A percentile compares a stretch with the other conserved stretches of the same genome.
Conservation (phyloP, 1,140 invertebrate genomes). For the Calosoma granatense region DNA sequence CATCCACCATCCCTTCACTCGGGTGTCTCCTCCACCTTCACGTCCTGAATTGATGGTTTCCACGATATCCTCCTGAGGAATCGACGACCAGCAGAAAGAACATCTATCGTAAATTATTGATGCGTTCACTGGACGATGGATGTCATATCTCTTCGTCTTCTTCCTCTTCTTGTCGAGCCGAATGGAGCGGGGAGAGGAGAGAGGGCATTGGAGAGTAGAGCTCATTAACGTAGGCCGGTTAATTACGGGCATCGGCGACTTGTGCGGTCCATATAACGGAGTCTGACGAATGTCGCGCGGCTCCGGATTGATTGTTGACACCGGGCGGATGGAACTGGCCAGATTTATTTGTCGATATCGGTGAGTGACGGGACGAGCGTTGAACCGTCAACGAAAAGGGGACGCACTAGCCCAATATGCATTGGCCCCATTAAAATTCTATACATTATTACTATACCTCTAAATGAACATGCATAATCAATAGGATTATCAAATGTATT, state of each 20-base stretch:
- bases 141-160: too few species aligned
- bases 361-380: neutral
- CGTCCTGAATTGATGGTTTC: neutral
- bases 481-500: too few species aligned
- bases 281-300: constrained; percentile 5
- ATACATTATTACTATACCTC: too few species aligned
- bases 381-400: constrained; percentile 1
- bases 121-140: too few species aligned
- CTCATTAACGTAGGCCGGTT: neutral
- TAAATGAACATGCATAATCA: too few species aligned
- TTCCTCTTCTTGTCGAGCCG: too few species aligned
- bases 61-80: neutral
- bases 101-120: neutral
- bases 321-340: neutral
- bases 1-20: neutral
- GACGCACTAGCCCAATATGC: constrained; percentile 11
- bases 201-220: neutral
- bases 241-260: neutral
- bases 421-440: neutral
- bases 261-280: neutral
- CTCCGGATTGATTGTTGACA: constrained; percentile 17
- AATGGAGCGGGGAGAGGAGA: neutral
- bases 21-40: neutral
- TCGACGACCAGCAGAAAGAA: neutral
- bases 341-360: constrained; percentile 8